phyloP scores from a whole-genome alignment of 2,888 invertebrate species.

The Xylocampa areola region DNA sequence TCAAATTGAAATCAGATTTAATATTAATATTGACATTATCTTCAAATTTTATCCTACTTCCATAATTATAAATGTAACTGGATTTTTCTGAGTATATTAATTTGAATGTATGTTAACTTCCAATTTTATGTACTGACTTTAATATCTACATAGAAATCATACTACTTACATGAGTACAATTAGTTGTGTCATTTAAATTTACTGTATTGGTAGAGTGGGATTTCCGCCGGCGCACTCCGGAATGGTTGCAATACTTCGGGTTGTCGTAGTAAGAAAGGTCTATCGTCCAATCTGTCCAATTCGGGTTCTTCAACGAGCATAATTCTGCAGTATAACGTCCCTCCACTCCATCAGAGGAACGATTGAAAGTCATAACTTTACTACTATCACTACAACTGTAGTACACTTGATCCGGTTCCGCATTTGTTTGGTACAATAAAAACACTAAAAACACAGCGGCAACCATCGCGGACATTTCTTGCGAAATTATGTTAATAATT shows the following conservation, averaged over 20 bases:
- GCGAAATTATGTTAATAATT: constrained; percentile 59
- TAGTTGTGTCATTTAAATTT: constrained; percentile 40
- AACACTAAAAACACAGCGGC: constrained; percentile 57
- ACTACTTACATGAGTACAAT: constrained; percentile 72
- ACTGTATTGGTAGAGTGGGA: constrained; percentile 44
- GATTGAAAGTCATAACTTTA: constrained; percentile 55
- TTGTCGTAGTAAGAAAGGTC: constrained; percentile 45
- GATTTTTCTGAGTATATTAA: no score
- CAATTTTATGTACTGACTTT: neutral
- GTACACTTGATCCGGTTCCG: constrained; percentile 30
- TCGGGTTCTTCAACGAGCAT: constrained; percentile 61
- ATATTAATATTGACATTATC: no score
- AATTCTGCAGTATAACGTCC: constrained; percentile 73
- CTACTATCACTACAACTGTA: constrained; percentile 62
- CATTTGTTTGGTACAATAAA: constrained; percentile 48
- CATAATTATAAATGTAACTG: no score
- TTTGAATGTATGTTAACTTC: no score
- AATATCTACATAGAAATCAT: neutral
- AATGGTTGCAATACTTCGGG: constrained; percentile 15
- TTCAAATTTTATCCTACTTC: no score
- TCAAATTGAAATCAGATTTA: no score
- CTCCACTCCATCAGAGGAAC: constrained; percentile 57
- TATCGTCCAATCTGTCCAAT: constrained; percentile 62
- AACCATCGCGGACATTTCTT: constrained; percentile 58
- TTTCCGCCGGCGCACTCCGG: neutral